Conservation (phyloP, 2,113 vertebrate species). For the Tenebrosternarchus preto region DNA sequence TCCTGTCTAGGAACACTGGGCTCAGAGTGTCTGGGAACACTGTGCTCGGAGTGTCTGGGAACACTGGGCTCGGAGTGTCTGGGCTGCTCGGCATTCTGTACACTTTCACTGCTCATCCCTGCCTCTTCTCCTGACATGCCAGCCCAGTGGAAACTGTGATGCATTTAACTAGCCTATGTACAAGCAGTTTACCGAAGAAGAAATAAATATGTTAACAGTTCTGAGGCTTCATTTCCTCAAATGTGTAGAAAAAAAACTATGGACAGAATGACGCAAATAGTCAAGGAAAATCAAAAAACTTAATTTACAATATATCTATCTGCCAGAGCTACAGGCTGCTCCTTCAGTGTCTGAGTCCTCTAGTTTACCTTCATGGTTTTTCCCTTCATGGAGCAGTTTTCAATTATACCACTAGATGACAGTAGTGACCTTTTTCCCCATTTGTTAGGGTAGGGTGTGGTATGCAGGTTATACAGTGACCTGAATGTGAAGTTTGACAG, state of each 20-base stretch:
- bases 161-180: slow-evolving; percentile 28
- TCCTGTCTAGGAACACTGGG: not conserved
- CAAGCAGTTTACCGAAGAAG: not conserved
- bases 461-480: not conserved
- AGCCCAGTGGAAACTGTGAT: not conserved
- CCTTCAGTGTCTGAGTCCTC: no score
- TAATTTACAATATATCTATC: no score
- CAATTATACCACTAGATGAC: slow-evolving; percentile 31
- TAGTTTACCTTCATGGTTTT: no score
- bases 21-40: not conserved
- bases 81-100: no score
- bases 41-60: not conserved
- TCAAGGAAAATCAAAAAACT: no score
- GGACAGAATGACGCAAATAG: no score
- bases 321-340: not conserved
- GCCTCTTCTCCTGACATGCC: not conserved
- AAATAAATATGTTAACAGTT: slow-evolving; percentile 37
- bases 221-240: slow-evolving; percentile 5
- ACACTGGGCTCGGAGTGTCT: not conserved
- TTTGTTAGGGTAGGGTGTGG: not conserved
- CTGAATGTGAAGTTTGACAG: not conserved
- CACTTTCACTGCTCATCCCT: not conserved
- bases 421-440: not conserved
- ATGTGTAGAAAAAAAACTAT: no score
- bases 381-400: not conserved